These are phyloP conservation scores for Limosa lapponica DNA, from an alignment of 2,797 vertebrate genomes.

Conservation along the genomic window DNA sequence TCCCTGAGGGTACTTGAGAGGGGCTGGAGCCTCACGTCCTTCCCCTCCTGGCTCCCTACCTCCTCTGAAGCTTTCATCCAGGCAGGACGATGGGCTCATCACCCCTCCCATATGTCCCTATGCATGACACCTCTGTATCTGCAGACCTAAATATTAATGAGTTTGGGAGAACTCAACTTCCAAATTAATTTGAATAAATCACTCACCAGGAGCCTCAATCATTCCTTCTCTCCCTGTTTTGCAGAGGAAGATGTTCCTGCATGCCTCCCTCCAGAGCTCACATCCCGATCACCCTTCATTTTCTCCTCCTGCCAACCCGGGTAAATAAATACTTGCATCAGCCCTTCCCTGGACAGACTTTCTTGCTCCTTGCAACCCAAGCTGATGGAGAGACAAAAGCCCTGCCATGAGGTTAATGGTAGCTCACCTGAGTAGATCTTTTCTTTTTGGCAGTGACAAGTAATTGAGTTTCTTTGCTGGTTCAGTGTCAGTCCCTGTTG, in stretches of 20 bases:
- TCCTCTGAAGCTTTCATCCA: not conserved
- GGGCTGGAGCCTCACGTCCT: not conserved
- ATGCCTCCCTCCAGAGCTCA: not conserved
- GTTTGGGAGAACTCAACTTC: not conserved
- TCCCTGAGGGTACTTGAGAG: fast-evolving
- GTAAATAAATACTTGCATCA: not conserved
- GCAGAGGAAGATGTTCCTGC: not conserved
- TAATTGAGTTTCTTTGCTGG: not conserved
- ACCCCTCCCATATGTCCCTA: not conserved
- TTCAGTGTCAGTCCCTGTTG: fast-evolving
- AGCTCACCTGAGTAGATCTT: not conserved
- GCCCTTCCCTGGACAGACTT: not conserved
- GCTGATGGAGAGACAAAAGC: not conserved
- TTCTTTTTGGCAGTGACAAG: not conserved
- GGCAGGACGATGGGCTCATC: not conserved
- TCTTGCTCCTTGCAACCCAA: fast-evolving
- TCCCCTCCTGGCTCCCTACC: not conserved
- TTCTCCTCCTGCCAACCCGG: not conserved
- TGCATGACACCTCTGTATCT: not conserved
- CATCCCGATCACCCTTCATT: fast-evolving
- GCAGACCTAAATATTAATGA: not conserved
- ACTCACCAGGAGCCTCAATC: not conserved
- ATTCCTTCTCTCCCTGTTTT: not conserved
- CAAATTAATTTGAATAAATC: constrained; percentile 16
- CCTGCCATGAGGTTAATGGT: not conserved